Percentiles rank a stretch among this genome's conserved stretches.
Conservation (phyloP, 2,797 vertebrate species). For the Pelodytes ibericus region DNA sequence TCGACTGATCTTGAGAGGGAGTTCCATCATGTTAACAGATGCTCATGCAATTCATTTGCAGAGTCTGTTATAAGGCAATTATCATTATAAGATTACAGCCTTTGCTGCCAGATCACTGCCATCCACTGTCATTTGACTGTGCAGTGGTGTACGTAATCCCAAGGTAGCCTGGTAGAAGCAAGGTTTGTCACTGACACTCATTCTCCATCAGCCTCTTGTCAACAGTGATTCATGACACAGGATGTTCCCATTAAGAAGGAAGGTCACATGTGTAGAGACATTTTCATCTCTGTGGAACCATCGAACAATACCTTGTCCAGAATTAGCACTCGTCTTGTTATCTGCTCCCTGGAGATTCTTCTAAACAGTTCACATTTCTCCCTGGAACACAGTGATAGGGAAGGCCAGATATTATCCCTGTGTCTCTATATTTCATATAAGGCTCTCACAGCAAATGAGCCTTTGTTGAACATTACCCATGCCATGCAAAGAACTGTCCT, state of each 20-base stretch:
- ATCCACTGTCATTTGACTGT: slow-evolving; percentile 3
- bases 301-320: slow-evolving; percentile 28
- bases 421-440: slow-evolving; percentile 43
- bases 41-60: background rate
- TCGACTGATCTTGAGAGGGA: background rate
- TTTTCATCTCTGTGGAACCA: slow-evolving; percentile 38
- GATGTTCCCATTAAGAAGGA: slow-evolving; percentile 40
- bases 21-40: background rate
- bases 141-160: slow-evolving; percentile 22
- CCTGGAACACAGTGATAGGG: slow-evolving; percentile 35
- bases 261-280: slow-evolving; percentile 26
- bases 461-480: slow-evolving; percentile 20
- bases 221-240: slow-evolving; percentile 41
- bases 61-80: background rate
- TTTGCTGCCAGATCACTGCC: background rate
- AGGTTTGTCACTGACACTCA: slow-evolving; percentile 45
- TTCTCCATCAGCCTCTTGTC: slow-evolving; percentile 27
- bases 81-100: background rate
- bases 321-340: slow-evolving; percentile 44
- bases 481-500: no score
- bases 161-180: background rate
- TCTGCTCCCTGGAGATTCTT: slow-evolving; percentile 35
- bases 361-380: slow-evolving; percentile 41
- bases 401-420: slow-evolving; percentile 37
- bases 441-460: slow-evolving; percentile 13